These are phyloP conservation scores for Heterochromis multidens DNA, from an alignment of 2,113 vertebrate genomes.

Conservation along the genomic window DNA sequence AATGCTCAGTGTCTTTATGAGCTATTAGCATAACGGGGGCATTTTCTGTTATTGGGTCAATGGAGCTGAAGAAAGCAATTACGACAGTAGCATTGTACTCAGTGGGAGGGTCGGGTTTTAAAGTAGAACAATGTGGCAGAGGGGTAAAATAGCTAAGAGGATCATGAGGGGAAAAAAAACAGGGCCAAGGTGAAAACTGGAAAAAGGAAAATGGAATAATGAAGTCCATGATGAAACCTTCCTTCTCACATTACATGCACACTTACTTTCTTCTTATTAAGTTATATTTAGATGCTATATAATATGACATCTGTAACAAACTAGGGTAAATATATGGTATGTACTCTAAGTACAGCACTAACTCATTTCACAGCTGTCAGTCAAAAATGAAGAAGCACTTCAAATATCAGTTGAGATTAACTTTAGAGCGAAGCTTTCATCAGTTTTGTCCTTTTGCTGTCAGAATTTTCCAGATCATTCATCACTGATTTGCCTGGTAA, in stretches of 20 bases:
- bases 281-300: not conserved
- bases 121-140: slow-evolving; percentile 17
- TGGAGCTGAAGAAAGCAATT: slow-evolving; percentile 70
- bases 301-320: not conserved
- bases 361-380: not conserved
- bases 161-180: slow-evolving; percentile 5
- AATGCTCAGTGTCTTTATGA: slow-evolving; percentile 49
- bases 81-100: slow-evolving; percentile 43
- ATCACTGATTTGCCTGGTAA: too few species aligned
- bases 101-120: slow-evolving; percentile 33
- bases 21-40: slow-evolving; percentile 53
- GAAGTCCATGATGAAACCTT: slow-evolving; percentile 18
- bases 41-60: slow-evolving; percentile 58
- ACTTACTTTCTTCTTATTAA: not conserved
- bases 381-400: not conserved
- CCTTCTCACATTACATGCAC: not conserved
- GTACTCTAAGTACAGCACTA: not conserved
- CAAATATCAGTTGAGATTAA: not conserved
- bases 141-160: slow-evolving; percentile 3
- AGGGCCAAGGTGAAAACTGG: not conserved
- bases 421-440: too few species aligned
- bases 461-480: too few species aligned
- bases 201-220: not conserved
- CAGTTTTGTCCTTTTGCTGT: too few species aligned
- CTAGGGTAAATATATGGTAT: not conserved